Evolutionary conservation across 2,113 vertebrate species (phyloP).

Genomic region (Nerophis ophidion): DNA sequence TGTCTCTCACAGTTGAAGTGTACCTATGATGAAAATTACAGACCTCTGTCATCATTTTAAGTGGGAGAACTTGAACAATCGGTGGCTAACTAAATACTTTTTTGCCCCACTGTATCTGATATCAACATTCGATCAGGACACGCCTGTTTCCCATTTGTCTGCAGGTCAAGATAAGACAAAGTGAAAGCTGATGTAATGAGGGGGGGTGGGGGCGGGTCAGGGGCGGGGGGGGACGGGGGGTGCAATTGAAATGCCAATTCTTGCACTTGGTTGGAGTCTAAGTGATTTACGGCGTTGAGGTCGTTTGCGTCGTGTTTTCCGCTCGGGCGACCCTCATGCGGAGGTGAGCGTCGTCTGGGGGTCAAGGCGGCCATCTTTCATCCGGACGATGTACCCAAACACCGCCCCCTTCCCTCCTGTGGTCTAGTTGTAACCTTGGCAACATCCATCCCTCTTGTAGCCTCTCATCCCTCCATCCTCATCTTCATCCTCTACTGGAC

Average conservation of each 20-base stretch:
- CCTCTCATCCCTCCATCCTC: slow-evolving; percentile 46
- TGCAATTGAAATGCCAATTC: slow-evolving; percentile 46
- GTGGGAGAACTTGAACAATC: too few relatives aligned
- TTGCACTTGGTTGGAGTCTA: slow-evolving; percentile 49
- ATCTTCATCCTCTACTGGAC: slow-evolving; percentile 45
- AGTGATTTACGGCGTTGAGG: slow-evolving; percentile 40
- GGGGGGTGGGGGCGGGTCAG: too few relatives aligned
- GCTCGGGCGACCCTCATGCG: slow-evolving; percentile 13
- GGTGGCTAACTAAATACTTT: too few relatives aligned
- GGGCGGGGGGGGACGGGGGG: too few relatives aligned
- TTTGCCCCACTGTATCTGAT: too few relatives aligned
- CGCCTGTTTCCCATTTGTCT: too few relatives aligned
- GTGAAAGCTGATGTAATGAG: too few relatives aligned
- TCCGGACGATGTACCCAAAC: slow-evolving; percentile 22
- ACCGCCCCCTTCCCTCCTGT: slow-evolving; percentile 27
- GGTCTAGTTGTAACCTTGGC: slow-evolving; percentile 68
- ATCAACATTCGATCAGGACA: too few relatives aligned
- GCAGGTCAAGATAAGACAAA: too few relatives aligned
- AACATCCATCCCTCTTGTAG: slow-evolving; percentile 60
- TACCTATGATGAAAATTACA: too few relatives aligned
- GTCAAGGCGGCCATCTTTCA: slow-evolving; percentile 46
- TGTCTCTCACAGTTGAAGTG: too few relatives aligned
- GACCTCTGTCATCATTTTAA: too few relatives aligned
- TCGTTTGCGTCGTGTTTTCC: slow-evolving; percentile 38
- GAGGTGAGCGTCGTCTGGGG: slow-evolving; percentile 37